These are phyloP conservation scores for Isurus oxyrinchus DNA, from an alignment of 2,113 vertebrate genomes.

Conservation along the genomic window DNA sequence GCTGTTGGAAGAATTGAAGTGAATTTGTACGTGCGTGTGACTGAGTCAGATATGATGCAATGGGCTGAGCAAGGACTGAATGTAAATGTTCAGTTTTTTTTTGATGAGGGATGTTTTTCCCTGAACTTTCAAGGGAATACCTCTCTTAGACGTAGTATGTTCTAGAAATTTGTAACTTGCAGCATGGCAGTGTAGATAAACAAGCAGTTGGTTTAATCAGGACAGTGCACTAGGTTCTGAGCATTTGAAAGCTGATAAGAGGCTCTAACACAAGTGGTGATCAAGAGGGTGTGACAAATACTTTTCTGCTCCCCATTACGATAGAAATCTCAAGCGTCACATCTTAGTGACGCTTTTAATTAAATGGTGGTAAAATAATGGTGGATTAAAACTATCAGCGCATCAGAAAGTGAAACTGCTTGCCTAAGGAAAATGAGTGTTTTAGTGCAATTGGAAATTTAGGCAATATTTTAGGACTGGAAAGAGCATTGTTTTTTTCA, in stretches of 20 bases:
- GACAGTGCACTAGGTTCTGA: neutral
- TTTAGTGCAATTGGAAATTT: no score
- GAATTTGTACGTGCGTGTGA: neutral
- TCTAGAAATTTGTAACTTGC: neutral
- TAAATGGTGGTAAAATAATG: neutral
- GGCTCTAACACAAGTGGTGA: neutral
- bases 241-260: neutral
- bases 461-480: neutral
- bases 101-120: neutral
- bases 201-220: neutral
- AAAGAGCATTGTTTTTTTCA: neutral
- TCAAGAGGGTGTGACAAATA: conserved; percentile 8
- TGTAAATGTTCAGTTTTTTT: neutral
- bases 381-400: neutral
- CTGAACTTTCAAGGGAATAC: conserved; percentile 2
- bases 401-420: neutral
- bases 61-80: neutral
- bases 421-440: neutral
- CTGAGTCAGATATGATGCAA: neutral
- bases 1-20: neutral
- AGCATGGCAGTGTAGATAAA: neutral
- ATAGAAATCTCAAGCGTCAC: neutral
- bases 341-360: neutral
- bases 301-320: neutral
- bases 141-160: neutral